These are phyloP conservation scores for Drosophila ambigua DNA, from an alignment of 1,140 invertebrate species.

Conservation along the genomic window DNA sequence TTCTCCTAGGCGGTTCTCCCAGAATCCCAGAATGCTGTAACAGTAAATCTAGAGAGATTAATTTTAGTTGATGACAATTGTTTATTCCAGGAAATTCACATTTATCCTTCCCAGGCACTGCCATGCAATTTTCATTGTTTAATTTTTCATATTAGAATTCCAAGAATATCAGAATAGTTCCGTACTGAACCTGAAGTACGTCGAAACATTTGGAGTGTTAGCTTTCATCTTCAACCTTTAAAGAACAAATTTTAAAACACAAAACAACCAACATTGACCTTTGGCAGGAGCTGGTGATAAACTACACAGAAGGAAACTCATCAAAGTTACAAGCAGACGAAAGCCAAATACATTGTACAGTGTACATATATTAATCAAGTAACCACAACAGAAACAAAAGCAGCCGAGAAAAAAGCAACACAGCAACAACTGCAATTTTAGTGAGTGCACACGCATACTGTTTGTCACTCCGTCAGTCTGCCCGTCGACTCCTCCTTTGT, in stretches of 20 bases:
- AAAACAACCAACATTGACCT: slow-evolving; percentile 1
- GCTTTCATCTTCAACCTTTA: no score
- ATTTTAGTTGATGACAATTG: no score
- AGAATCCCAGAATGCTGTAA: no score
- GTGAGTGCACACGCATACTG: slow-evolving; percentile 35
- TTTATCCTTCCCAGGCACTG: no score
- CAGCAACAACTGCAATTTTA: slow-evolving; percentile 53
- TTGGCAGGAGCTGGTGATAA: slow-evolving; percentile 1
- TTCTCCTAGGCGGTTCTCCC: no score
- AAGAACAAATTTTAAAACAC: neutral
- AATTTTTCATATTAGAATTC: no score
- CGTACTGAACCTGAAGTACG: no score
- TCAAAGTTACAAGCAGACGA: neutral
- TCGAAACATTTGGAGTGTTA: no score
- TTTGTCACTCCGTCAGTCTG: slow-evolving; percentile 18
- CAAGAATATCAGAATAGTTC: no score
- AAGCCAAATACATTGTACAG: neutral
- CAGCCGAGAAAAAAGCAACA: slow-evolving; percentile 13
- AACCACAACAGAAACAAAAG: slow-evolving; percentile 31
- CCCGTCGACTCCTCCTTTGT: slow-evolving; percentile 4
- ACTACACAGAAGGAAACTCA: neutral
- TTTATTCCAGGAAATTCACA: no score
- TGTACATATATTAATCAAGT: slow-evolving; percentile 16
- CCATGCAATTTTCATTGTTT: no score
- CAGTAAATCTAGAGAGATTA: no score